Evolutionary conservation across 2,888 invertebrate genomes (phyloP).

Genomic region (Agonopterix subpropinquella): DNA sequence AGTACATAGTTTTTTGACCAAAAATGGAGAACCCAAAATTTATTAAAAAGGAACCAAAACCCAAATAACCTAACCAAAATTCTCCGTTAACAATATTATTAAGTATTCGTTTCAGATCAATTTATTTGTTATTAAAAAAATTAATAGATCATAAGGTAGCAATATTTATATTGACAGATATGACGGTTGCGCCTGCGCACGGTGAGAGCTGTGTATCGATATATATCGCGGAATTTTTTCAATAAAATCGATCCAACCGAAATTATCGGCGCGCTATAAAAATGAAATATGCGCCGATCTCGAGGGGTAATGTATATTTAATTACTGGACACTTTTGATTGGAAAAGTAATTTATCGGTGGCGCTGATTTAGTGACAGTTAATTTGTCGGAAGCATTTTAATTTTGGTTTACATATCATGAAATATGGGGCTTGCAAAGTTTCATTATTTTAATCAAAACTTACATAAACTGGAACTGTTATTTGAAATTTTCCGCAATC

Average conservation of each 20-base stretch:
- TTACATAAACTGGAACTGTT: too few species aligned
- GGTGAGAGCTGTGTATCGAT: slow-evolving; percentile 7
- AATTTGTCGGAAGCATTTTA: slow-evolving; percentile 9
- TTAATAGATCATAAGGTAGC: not conserved
- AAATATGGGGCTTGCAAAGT: too few species aligned
- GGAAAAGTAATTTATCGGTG: slow-evolving; percentile 15
- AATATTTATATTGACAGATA: not conserved
- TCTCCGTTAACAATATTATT: too few species aligned
- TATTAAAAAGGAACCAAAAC: too few species aligned
- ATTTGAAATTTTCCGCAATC: too few species aligned
- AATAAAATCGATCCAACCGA: slow-evolving; percentile 13
- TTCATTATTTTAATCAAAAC: too few species aligned
- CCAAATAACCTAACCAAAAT: too few species aligned
- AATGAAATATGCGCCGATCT: slow-evolving; percentile 15
- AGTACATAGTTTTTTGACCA: too few species aligned
- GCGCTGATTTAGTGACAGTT: slow-evolving; percentile 16
- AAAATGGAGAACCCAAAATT: too few species aligned
- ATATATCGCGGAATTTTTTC: slow-evolving; percentile 7
- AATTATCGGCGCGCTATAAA: slow-evolving; percentile 15
- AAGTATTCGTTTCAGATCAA: too few species aligned
- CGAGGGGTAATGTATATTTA: slow-evolving; percentile 19
- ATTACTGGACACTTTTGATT: slow-evolving; percentile 22
- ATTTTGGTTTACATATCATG: too few species aligned
- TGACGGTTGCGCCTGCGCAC: slow-evolving; percentile 1
- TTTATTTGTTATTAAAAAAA: too few species aligned